Base-by-base conservation (phyloP, 2,113 vertebrate species). In the Carollia perspicillata region DNA sequence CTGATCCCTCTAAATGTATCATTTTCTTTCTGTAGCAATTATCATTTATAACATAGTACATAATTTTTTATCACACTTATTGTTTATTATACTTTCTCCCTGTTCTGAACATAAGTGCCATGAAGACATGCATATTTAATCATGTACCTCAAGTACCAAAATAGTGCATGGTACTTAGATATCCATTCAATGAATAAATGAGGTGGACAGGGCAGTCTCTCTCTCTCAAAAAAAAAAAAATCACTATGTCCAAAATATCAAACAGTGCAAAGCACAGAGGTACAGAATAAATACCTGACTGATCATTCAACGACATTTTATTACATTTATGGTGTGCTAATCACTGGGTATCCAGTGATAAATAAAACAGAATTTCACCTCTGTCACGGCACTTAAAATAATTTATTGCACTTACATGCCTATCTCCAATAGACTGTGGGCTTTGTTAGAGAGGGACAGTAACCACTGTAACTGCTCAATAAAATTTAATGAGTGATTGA, bases 361-460 rank as follows among this genome's bases (percentile, higher is more conserved):
- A 74, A 87, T 14, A 86, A 91, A 95, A 71, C 10, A 79, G 44
- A 91, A 83, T 84, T 87, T 8, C 4, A 23, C 37, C 95, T 95
- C 79, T 93, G 68, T 89, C 35, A 86, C 3, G 84, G 37, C 53
- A 90, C 35, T 94, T 71, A 89, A 97, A 93, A 78, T 74, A 89
- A 81, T 42, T 81, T 65, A 90, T 40, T 89, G 30, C 3, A 88
- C 33, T 71, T 83, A 35, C 35, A 87, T 17, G 44, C 1, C 53
- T 60, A 49, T 86, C 74, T 79, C 20, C 16, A 83, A n/a, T 1
- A 91, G 35, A 86, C 35, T 74, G 0, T 58, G 7, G 42, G 35
- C 26, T 81, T 60, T 20, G 23, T 49, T 60, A 91, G 33, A 10
- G n/a, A 85, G 75, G 71, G 12, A 93, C 23, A 6, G 2, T 65